Evolutionary conservation across 2,888 invertebrate species (phyloP).

Genomic region (Argyra leucocephala): DNA sequence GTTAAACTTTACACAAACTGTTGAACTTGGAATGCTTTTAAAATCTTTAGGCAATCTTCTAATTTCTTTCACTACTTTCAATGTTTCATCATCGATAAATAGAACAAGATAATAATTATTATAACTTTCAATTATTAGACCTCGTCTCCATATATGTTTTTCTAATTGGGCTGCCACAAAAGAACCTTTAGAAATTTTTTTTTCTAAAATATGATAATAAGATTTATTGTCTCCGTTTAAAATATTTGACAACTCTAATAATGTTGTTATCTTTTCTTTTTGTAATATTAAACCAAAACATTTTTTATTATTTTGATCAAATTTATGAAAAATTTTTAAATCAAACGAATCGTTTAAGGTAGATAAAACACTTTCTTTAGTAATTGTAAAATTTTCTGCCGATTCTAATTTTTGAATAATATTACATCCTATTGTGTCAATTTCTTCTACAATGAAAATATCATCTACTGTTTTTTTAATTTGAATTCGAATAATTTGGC

Average conservation of each 20-base stretch:
- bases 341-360: background rate
- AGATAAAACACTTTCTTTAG: background rate
- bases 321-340: background rate
- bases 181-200: conserved; percentile 21
- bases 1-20: background rate
- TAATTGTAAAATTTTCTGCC: background rate
- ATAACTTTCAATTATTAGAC: conserved; percentile 23
- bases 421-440: too few relatives aligned
- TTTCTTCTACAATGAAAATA: background rate
- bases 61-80: conserved; percentile 24
- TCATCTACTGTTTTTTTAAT: background rate
- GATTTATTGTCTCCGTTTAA: conserved; percentile 21
- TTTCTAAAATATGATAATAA: conserved; percentile 15
- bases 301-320: background rate
- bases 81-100: conserved; percentile 26
- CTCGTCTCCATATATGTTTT: conserved; percentile 25
- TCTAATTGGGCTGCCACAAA: conserved; percentile 25
- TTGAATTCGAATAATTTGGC: background rate
- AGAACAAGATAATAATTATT: conserved; percentile 25
- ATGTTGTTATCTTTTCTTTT: background rate
- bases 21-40: conserved; percentile 23
- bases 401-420: background rate
- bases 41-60: conserved; percentile 23
- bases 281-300: background rate
- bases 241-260: conserved; percentile 14